phyloP scores from a whole-genome alignment of 2,797 vertebrate species.

The Hippoglossus hippoglossus region DNA sequence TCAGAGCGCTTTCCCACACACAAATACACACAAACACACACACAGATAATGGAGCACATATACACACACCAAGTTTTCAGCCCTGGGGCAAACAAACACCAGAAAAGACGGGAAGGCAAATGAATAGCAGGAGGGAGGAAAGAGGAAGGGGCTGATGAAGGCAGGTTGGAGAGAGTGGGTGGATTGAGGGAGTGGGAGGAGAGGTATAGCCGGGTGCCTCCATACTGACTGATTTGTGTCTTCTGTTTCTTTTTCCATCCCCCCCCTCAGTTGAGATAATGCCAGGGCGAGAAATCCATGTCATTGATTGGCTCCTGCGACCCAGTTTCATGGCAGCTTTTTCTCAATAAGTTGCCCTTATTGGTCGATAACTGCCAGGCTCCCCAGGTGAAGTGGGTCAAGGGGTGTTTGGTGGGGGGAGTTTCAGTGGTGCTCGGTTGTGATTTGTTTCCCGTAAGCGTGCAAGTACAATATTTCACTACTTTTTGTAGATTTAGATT shows the following conservation, averaged over 20 bases:
- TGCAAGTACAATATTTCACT: slow-evolving; percentile 49
- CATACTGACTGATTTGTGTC: slow-evolving; percentile 73
- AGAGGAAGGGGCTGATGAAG: slow-evolving; percentile 63
- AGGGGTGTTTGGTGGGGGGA: slow-evolving; percentile 42
- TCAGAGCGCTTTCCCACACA: slow-evolving; percentile 67
- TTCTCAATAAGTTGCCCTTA: slow-evolving; percentile 81
- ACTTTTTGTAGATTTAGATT: slow-evolving; percentile 62
- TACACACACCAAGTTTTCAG: slow-evolving; percentile 65
- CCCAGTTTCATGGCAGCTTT: slow-evolving; percentile 84
- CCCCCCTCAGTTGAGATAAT: slow-evolving; percentile 74
- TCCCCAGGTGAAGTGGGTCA: slow-evolving; percentile 67
- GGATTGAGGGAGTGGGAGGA: slow-evolving; percentile 64
- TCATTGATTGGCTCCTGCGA: slow-evolving; percentile 81
- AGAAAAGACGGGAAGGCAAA: slow-evolving; percentile 72
- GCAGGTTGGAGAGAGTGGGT: slow-evolving; percentile 60
- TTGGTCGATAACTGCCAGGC: slow-evolving; percentile 79
- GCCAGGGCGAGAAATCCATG: slow-evolving; percentile 82
- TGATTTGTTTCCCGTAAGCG: slow-evolving; percentile 52
- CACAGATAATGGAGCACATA: slow-evolving; percentile 41
- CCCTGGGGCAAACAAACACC: slow-evolving; percentile 77
- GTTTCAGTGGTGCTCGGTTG: slow-evolving; percentile 42
- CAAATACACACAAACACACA: slow-evolving; percentile 45
- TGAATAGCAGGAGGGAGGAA: slow-evolving; percentile 67
- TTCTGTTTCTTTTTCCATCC: slow-evolving; percentile 55
- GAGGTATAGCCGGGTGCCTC: slow-evolving; percentile 54